These are phyloP conservation scores for Mycetomoellerius zeteki DNA, from an alignment of 1,140 invertebrate genomes.

Conservation along the genomic window DNA sequence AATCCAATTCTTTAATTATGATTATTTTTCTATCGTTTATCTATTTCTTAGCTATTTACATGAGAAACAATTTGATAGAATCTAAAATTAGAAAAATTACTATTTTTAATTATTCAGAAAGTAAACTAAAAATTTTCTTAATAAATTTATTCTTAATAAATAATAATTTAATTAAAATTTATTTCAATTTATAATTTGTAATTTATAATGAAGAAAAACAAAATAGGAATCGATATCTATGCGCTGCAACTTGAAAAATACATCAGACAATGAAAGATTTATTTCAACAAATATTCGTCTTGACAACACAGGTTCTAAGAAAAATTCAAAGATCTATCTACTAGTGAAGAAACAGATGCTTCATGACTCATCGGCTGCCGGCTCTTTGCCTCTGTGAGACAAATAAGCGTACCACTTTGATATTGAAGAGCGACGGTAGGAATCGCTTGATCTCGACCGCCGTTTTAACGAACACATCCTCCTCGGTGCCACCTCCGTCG, in stretches of 20 bases:
- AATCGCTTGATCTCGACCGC: slow-evolving; percentile 83
- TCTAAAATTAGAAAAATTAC: neutral
- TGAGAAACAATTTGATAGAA: neutral
- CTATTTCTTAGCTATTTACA: neutral
- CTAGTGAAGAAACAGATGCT: neutral
- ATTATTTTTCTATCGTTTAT: neutral
- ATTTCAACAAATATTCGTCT: neutral
- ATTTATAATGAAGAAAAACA: neutral
- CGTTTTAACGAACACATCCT: slow-evolving; percentile 84
- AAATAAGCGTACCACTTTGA: slow-evolving; percentile 86
- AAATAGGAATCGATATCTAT: neutral
- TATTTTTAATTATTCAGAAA: neutral
- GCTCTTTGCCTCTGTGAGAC: neutral
- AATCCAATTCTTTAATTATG: neutral
- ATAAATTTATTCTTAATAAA: neutral
- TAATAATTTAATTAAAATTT: neutral
- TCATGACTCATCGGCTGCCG: neutral
- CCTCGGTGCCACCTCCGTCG: slow-evolving; percentile 58
- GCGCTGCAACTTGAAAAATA: neutral
- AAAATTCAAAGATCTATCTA: neutral
- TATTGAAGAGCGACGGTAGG: slow-evolving; percentile 85
- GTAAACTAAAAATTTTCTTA: neutral
- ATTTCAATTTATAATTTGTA: neutral
- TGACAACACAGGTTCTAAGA: neutral
- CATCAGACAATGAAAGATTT: neutral